Conservation (phyloP, 2,888 invertebrate genomes). For the Eilema depressum region DNA sequence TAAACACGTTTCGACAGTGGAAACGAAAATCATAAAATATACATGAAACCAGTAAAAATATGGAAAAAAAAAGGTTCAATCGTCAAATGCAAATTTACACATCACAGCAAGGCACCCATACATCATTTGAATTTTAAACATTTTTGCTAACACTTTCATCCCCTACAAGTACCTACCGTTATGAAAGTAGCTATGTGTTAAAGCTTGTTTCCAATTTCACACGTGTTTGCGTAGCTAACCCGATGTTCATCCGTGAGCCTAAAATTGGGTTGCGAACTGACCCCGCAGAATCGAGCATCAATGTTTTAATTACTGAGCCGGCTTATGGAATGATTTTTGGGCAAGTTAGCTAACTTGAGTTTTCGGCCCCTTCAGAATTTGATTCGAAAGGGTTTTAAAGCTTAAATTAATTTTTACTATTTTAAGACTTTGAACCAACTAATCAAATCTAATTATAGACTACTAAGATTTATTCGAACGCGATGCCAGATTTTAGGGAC, state of each 20-base stretch:
- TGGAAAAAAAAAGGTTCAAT: conserved; percentile 3
- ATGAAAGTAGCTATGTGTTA: conserved; percentile 18
- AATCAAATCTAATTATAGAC: neutral
- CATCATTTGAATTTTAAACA: conserved; percentile 5
- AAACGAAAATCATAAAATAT: neutral
- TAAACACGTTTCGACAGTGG: neutral
- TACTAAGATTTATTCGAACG: neutral
- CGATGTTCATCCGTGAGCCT: conserved; percentile 26
- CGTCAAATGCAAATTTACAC: neutral
- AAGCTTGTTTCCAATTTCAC: conserved; percentile 35
- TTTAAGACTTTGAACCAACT: neutral
- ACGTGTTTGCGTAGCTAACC: conserved; percentile 28
- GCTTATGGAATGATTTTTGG: neutral
- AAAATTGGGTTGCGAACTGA: conserved; percentile 42
- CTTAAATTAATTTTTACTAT: neutral
- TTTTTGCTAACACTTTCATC: conserved; percentile 7
- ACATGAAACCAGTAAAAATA: neutral
- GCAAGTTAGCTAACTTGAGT: neutral
- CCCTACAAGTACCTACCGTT: neutral
- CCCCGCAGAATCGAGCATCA: conserved; percentile 13
- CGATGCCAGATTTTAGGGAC: neutral
- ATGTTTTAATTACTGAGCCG: conserved; percentile 30
- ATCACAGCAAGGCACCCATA: neutral
- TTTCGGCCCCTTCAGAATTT: neutral
- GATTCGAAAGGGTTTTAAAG: too few relatives aligned